A percentile compares a stretch with the other conserved stretches of the same genome.
These are phyloP conservation scores for Cliona cf. orientalis DNA, from an alignment of 37 sponge, comb jelly and placozoan genomes.

Conservation along the genomic window DNA sequence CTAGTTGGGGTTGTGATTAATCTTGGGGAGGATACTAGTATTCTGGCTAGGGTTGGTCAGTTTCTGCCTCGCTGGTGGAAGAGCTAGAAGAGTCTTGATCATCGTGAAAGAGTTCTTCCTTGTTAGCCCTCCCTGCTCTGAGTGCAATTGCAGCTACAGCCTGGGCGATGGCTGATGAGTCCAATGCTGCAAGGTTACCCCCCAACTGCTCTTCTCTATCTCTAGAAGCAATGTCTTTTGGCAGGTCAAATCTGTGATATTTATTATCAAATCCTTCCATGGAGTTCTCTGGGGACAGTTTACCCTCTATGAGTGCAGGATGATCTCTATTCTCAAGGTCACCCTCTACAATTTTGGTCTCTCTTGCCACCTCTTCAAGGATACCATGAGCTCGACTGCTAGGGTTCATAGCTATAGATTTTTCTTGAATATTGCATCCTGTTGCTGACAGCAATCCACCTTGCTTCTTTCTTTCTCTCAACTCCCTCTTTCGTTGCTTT, in stretches of 20 bases:
- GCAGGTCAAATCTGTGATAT: too few species aligned
- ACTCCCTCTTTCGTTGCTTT: slow-evolving; percentile 32
- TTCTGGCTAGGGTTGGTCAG: too few species aligned
- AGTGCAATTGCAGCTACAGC: not conserved
- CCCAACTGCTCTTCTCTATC: too few species aligned
- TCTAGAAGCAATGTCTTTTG: too few species aligned
- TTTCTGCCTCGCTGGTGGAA: too few species aligned
- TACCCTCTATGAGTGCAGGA: not conserved
- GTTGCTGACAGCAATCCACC: not conserved
- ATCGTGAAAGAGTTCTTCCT: not conserved
- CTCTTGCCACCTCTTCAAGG: not conserved
- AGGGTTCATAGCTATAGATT: not conserved
- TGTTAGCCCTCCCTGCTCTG: not conserved
- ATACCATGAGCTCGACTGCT: not conserved
- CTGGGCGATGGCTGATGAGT: too few species aligned
- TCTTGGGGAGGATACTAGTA: too few species aligned
- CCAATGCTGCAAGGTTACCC: too few species aligned
- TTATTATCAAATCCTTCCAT: not conserved
- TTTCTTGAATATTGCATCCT: not conserved
- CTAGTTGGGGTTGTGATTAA: too few species aligned
- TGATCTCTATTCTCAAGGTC: not conserved
- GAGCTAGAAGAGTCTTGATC: not conserved
- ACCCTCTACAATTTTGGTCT: not conserved
- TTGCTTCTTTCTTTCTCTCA: slow-evolving; percentile 5
- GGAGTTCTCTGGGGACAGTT: not conserved